Conservation (phyloP, 2,797 vertebrate genomes). For the Sebastes miniatus region DNA sequence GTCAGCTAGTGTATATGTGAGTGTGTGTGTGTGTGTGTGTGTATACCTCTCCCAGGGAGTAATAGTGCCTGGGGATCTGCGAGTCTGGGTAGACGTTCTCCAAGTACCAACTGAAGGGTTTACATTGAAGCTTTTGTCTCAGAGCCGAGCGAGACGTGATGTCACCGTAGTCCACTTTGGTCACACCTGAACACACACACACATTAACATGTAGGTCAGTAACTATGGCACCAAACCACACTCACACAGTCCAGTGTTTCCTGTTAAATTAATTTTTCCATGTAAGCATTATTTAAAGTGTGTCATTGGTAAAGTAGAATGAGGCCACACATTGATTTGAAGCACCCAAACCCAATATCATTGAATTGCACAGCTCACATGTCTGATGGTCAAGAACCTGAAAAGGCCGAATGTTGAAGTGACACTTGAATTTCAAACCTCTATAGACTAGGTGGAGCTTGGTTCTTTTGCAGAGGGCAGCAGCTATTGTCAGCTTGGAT, state of each 20-base stretch:
- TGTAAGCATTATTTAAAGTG: background rate
- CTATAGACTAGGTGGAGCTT: background rate
- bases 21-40: background rate
- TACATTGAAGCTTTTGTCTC: conserved; percentile 96
- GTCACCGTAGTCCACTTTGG: conserved; percentile 98
- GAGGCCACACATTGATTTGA: background rate
- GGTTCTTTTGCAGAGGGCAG: background rate
- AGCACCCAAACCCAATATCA: background rate
- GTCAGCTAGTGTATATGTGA: background rate
- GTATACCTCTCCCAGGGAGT: conserved; percentile 95
- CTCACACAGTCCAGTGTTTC: background rate
- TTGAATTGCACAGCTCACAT: background rate
- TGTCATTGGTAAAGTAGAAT: background rate
- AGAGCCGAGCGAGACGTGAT: conserved; percentile 89
- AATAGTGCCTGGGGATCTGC: conserved; percentile 98
- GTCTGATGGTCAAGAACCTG: background rate
- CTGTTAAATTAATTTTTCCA: background rate
- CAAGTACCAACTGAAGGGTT: conserved; percentile 98
- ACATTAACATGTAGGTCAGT: background rate
- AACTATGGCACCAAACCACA: background rate
- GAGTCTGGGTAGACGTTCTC: conserved; percentile 99
- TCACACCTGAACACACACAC: conserved; percentile 85
- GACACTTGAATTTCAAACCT: background rate
- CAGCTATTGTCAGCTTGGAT: too few species aligned
- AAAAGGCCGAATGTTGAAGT: background rate